Percentiles rank a stretch among this genome's conserved stretches.
Conservation (phyloP, 2,888 invertebrate genomes). For the Yponomeuta sedellus region DNA sequence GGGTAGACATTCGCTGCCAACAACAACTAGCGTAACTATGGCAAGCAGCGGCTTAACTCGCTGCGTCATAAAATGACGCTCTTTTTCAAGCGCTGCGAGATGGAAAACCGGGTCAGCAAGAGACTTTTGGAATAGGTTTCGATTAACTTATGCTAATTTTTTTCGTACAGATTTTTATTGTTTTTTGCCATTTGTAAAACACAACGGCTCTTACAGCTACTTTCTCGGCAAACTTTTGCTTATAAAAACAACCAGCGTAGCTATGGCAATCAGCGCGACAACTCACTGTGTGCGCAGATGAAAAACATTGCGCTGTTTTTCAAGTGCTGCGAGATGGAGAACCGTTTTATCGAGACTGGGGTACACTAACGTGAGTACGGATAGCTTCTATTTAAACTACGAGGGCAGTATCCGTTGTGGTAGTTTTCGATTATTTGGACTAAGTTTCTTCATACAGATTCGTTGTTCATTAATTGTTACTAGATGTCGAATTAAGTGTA, state of each 20-base stretch:
- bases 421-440: too few species aligned
- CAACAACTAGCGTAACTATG: conserved; percentile 35
- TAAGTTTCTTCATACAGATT: too few species aligned
- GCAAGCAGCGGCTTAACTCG: conserved; percentile 45
- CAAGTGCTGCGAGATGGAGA: conserved; percentile 60
- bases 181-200: too few species aligned
- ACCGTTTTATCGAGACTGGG: conserved; percentile 39
- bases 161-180: not conserved
- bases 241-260: not conserved
- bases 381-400: conserved; percentile 37
- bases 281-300: conserved; percentile 39
- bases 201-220: too few species aligned
- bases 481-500: too few species aligned
- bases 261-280: conserved; percentile 46
- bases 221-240: too few species aligned
- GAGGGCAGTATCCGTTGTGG: too few species aligned
- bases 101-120: conserved; percentile 44
- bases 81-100: conserved; percentile 63
- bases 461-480: too few species aligned
- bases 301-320: conserved; percentile 53
- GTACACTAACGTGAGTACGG: conserved; percentile 48
- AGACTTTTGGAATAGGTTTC: not conserved
- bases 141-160: not conserved
- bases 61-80: conserved; percentile 43
- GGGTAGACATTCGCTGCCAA: conserved; percentile 45